phyloP scores from a whole-genome alignment of 2,113 vertebrate genomes.

The Steatornis caripensis region DNA sequence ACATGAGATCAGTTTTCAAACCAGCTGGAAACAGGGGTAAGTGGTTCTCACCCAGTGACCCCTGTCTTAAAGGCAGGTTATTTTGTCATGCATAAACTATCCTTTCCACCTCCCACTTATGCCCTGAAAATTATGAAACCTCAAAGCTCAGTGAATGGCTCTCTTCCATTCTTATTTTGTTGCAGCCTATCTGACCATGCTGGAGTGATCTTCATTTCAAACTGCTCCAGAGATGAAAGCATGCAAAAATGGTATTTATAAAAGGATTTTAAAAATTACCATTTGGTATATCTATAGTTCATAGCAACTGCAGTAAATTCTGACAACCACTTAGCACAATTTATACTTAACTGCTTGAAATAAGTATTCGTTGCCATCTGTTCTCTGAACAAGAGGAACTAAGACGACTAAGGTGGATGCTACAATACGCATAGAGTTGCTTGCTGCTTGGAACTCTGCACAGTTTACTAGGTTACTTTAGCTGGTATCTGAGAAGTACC shows the following conservation, averaged over 20 bases:
- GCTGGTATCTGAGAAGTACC: neutral
- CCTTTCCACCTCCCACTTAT: neutral
- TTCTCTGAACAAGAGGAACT: neutral
- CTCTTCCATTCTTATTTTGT: neutral
- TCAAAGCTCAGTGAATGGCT: neutral
- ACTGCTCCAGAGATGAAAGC: neutral
- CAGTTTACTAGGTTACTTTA: neutral
- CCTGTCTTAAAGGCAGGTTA: neutral
- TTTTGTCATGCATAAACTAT: neutral
- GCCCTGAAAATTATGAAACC: neutral
- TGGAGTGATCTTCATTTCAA: neutral
- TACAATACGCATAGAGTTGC: neutral
- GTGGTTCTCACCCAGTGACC: neutral
- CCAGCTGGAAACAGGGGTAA: neutral
- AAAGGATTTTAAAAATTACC: neutral
- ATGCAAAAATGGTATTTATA: neutral
- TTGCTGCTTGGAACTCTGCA: neutral
- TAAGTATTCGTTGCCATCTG: neutral
- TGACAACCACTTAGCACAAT: neutral
- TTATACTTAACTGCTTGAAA: neutral
- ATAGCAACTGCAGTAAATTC: neutral
- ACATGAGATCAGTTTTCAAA: neutral
- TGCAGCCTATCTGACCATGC: neutral
- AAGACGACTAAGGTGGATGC: neutral
- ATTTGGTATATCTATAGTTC: neutral